Evolutionary conservation across 2,113 vertebrate genomes (phyloP), one percentile per base, ranked within the genome.

Genomic region (Mesoclemmys tuberculata): DNA sequence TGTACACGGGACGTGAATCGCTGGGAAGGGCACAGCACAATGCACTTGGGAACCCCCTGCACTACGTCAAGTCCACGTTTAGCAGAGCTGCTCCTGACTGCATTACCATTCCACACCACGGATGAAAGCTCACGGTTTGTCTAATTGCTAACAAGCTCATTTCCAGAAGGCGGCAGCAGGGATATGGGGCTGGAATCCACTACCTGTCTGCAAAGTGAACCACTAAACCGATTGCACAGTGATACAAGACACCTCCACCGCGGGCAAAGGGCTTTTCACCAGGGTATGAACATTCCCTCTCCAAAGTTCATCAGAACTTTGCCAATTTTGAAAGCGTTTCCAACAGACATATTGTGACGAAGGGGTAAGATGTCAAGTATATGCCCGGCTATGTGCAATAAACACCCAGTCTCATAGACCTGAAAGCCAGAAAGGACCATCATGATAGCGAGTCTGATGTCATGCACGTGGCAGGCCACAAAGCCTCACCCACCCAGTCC

Each of bases 61-160:
- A 80, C 56, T 1, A 71, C 82, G 27, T 26, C 52, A 48, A 3
- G 8, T 4, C 31, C 14, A 74, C 56, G 38, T 49, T 41, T 68
- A 61, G 88, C 58, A 29, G 1, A 35, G 51, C 16, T 35, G 7
- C 10, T 51, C 4, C 48, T 27, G 82, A 10, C 2, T 8, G 29
- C 8, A 1, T 5, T 84, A 46, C 74, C 3, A 1, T 90, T 87
- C 93, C 44, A 0, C 5, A 24, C 58, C 88, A 82, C 8, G 0
- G 41, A 84, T 83, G 89, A 79, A 81, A 2, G 24, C 58, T 96
- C 92, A 91, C 83, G 64, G 2, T 82, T 92, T 90, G 74, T 84
- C 92, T 97, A 97, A 97, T 97, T 96, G 92, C 86, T 93, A 93
- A 96, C 97, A 92, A 95, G 97, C 94, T 97, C 93, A 93, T 96